phyloP scores from a whole-genome alignment of 2,797 vertebrate species.

The Parauchenoglanis ngamensis region DNA sequence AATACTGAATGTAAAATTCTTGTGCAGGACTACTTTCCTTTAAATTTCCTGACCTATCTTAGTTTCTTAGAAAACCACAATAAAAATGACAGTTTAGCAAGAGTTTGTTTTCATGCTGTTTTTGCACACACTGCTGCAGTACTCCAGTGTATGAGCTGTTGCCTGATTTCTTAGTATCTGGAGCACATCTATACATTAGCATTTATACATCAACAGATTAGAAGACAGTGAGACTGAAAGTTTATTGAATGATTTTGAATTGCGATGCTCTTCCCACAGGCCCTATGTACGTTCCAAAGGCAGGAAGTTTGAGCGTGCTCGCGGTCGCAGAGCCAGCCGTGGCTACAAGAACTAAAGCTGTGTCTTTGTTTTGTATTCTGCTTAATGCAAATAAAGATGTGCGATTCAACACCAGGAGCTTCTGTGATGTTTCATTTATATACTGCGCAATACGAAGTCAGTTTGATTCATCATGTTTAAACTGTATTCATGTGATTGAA shows the following conservation, averaged over 20 bases:
- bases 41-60: not conserved
- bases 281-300: slow-evolving; percentile 84
- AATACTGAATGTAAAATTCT: too few relatives aligned
- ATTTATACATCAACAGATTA: not conserved
- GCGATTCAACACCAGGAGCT: slow-evolving; percentile 16
- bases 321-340: slow-evolving; percentile 82
- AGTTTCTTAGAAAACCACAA: not conserved
- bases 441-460: not conserved
- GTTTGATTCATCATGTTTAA: not conserved
- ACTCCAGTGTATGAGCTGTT: not conserved
- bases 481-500: too few relatives aligned
- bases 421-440: not conserved
- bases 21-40: not conserved
- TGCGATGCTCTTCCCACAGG: slow-evolving; percentile 58
- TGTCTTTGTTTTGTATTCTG: slow-evolving; percentile 67
- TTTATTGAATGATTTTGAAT: not conserved
- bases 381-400: slow-evolving; percentile 73
- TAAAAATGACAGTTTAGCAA: not conserved
- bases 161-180: not conserved
- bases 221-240: not conserved
- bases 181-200: not conserved
- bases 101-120: not conserved
- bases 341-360: slow-evolving; percentile 81
- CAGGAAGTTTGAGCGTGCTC: slow-evolving; percentile 84
- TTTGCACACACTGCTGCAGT: not conserved